Base-by-base conservation (phyloP, 2,888 invertebrate genomes). In the Rhodophaea formosa region DNA sequence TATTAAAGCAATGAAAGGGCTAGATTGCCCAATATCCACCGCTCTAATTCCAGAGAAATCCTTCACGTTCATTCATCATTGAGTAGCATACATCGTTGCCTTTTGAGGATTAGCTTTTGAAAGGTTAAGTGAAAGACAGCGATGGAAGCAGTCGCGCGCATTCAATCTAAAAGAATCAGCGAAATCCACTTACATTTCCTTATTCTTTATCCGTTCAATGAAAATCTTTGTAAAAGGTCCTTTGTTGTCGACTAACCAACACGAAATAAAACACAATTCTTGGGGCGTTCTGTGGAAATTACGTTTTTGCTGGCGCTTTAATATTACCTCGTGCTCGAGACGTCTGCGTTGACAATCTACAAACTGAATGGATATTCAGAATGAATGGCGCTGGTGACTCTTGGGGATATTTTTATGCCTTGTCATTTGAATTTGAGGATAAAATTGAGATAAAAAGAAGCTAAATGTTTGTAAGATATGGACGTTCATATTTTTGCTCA, bases 181-280 rank as follows among this genome's bases (percentile, higher is more conserved):
- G 70, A 76, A 80, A 79, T 79, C 80, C 74, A 75, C 72, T 76
- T 71, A 76, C 72, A 75, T 76, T 79, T 78, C 71, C 74, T 77
- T 79, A 79, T 80, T 77, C 70, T 66, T 62, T 63, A 65, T 65
- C 72, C 71, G 70, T 70, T 75, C 70, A 76, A 77, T 77, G 75
- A 79, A 76, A 80, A 77, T 79, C 75, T 77, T 70, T 69, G 68
- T 75, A 72, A 80, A 77, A 79, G 74, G 69, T 67, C 72, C 76
- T 82, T 83, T 82, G 79, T 82, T 78, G 77, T 77, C 72, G 62
- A 65, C 61, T 62, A 62, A 65, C 59, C 59, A 62, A 67, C 59
- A 61, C 53, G 67, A 76, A 76, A 79, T 75, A 77, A 77, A 77
- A 79, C 72, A 75, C 67, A 69, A 69, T 77, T 77, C 63, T 63